Conservation (phyloP, 1,140 invertebrate species). For the Solenopsis fugax region DNA sequence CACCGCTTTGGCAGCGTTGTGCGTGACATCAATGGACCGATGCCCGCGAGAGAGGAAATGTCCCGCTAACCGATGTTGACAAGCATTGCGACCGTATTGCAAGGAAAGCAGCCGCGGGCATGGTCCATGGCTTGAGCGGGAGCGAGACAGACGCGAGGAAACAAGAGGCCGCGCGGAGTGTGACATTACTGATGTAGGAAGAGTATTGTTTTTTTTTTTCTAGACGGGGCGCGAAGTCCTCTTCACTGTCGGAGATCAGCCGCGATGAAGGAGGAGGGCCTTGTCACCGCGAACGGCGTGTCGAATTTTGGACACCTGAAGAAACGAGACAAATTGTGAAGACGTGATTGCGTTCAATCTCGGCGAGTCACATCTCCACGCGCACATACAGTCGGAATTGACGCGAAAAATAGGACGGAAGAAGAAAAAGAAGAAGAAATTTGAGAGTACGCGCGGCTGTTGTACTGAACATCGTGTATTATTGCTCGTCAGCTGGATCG, state of each 20-base stretch:
- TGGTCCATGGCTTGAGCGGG: slow-evolving; percentile 50
- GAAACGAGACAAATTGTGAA: slow-evolving; percentile 22
- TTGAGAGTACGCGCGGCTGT: not conserved
- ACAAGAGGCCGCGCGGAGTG: slow-evolving; percentile 37
- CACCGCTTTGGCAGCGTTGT: slow-evolving; percentile 51
- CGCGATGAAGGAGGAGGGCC: slow-evolving; percentile 39
- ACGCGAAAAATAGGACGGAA: not conserved
- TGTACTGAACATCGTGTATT: not conserved
- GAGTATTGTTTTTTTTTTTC: slow-evolving; percentile 76
- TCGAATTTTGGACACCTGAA: slow-evolving; percentile 61
- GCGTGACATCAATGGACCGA: slow-evolving; percentile 83
- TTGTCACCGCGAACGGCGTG: slow-evolving; percentile 47
- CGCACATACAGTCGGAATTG: not conserved
- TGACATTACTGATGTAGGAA: slow-evolving; percentile 30
- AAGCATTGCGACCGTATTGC: slow-evolving; percentile 80
- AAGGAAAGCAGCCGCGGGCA: slow-evolving; percentile 39
- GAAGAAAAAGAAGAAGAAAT: slow-evolving; percentile 6
- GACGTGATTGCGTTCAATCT: slow-evolving; percentile 21
- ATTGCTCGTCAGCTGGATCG: slow-evolving; percentile 5
- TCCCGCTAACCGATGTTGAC: slow-evolving; percentile 85
- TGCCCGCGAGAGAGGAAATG: slow-evolving; percentile 83
- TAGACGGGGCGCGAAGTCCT: slow-evolving; percentile 41
- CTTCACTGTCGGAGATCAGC: slow-evolving; percentile 55
- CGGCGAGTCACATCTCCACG: not conserved
- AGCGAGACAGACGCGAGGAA: slow-evolving; percentile 63